Evolutionary conservation across 2,797 vertebrate genomes (phyloP).

Genomic region (Pseudomugil tenellus): DNA sequence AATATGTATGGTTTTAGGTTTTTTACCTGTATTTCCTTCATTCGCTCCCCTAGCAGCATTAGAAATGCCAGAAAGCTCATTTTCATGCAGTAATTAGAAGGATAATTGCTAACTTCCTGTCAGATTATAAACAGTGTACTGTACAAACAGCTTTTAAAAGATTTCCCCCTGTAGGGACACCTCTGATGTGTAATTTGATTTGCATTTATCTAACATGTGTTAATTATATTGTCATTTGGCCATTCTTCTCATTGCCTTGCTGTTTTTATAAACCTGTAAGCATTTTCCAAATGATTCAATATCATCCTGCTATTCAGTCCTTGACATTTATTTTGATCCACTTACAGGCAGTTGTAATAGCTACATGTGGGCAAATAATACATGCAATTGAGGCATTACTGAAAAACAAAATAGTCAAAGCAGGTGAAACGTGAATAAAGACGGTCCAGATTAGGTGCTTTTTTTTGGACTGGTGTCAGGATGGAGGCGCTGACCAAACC

Average conservation of each 20-base stretch:
- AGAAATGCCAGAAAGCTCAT: conserved; percentile 68
- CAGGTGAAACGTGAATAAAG: conserved; percentile 34
- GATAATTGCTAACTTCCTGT: conserved; percentile 74
- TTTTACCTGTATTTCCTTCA: conserved; percentile 47
- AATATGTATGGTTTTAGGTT: conserved; percentile 58
- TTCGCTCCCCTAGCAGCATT: conserved; percentile 55
- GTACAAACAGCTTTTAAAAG: conserved; percentile 30
- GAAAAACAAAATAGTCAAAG: not conserved
- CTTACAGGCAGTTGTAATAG: conserved; percentile 1
- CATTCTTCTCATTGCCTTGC: conserved; percentile 31
- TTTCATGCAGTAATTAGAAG: conserved; percentile 73
- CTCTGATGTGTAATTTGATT: conserved; percentile 50
- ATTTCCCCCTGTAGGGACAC: conserved; percentile 17
- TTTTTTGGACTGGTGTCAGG: conserved; percentile 46
- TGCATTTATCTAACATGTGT: conserved; percentile 33
- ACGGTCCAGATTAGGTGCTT: conserved; percentile 12
- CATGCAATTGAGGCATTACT: not conserved
- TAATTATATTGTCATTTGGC: conserved; percentile 31
- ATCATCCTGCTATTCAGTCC: conserved; percentile 15
- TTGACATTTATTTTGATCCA: conserved; percentile 32
- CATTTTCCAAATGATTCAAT: conserved; percentile 10
- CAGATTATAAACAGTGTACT: conserved; percentile 63
- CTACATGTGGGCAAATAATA: conserved; percentile 25
- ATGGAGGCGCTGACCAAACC: conserved; percentile 66
- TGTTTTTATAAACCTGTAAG: conserved; percentile 39